These are phyloP conservation scores for Hydrocynus forskahlii DNA, from an alignment of 2,797 vertebrate species.

Conservation along the genomic window DNA sequence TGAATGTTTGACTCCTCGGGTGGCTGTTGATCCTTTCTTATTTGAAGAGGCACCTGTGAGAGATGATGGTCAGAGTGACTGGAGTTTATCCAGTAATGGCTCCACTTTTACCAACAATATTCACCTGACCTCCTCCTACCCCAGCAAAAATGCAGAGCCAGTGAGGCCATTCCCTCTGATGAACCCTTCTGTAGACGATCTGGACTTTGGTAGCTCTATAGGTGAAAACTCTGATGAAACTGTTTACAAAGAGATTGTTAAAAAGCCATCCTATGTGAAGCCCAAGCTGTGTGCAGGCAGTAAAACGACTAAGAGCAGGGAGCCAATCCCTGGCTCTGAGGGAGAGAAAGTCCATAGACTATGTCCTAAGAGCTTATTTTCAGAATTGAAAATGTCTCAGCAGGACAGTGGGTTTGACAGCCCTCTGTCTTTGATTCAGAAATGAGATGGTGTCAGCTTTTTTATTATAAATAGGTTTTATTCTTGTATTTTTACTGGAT, in stretches of 20 bases:
- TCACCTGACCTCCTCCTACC: slow-evolving; percentile 32
- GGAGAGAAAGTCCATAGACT: slow-evolving; percentile 41
- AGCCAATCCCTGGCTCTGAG: slow-evolving; percentile 75
- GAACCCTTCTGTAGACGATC: slow-evolving; percentile 30
- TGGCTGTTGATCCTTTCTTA: slow-evolving; percentile 44
- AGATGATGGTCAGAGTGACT: slow-evolving; percentile 73
- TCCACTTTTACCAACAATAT: slow-evolving; percentile 45
- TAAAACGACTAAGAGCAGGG: slow-evolving; percentile 56
- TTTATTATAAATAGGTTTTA: background rate
- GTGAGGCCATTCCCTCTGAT: slow-evolving; percentile 59
- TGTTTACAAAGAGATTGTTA: slow-evolving; percentile 71
- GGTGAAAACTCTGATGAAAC: slow-evolving; percentile 68
- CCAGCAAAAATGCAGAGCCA: slow-evolving; percentile 51
- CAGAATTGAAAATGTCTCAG: slow-evolving; percentile 71
- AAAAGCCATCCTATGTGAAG: slow-evolving; percentile 47
- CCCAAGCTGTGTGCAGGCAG: background rate
- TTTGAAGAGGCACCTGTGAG: slow-evolving; percentile 79
- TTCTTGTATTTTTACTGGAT: background rate
- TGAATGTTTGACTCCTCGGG: slow-evolving; percentile 51
- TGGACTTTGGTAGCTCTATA: slow-evolving; percentile 57
- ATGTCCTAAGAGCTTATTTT: slow-evolving; percentile 65
- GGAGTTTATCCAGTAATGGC: slow-evolving; percentile 70
- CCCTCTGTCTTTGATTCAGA: slow-evolving; percentile 65
- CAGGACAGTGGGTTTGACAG: slow-evolving; percentile 82
- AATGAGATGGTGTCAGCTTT: slow-evolving; percentile 61